These are phyloP conservation scores for Solenodon paradoxus DNA, from an alignment of 2,113 vertebrate species.

Conservation along the genomic window DNA sequence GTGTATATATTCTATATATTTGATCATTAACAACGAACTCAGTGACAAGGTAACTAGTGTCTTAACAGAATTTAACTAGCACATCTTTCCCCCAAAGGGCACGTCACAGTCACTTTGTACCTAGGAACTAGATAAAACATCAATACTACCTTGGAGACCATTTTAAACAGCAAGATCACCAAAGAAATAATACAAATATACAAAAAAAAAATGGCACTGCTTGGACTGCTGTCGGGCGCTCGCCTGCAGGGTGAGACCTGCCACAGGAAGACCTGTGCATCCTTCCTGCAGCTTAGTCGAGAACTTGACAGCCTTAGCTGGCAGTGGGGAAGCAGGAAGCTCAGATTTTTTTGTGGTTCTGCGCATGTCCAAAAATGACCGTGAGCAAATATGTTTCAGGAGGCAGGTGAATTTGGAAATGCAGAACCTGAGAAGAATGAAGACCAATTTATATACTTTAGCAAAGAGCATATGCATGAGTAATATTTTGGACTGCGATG, in stretches of 20 bases:
- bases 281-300: not conserved
- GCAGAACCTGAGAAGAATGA: not conserved
- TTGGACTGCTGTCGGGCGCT: not conserved
- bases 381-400: not conserved
- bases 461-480: not conserved
- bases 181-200: not conserved
- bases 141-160: not conserved
- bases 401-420: not conserved
- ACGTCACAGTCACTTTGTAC: not conserved
- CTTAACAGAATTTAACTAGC: not conserved
- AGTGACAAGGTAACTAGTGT: not conserved
- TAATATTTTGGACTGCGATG: not conserved
- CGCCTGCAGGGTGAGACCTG: not conserved
- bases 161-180: not conserved
- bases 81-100: not conserved
- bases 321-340: not conserved
- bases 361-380: not conserved
- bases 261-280: not conserved
- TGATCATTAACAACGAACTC: not conserved
- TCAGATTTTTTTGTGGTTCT: not conserved
- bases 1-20: no score
- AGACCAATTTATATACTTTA: not conserved
- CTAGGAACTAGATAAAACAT: not conserved
- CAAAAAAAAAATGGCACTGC: not conserved
- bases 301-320: no score